These are phyloP conservation scores for Coelinius sp. DNA, from an alignment of 2,888 invertebrate genomes.

Conservation along the genomic window DNA sequence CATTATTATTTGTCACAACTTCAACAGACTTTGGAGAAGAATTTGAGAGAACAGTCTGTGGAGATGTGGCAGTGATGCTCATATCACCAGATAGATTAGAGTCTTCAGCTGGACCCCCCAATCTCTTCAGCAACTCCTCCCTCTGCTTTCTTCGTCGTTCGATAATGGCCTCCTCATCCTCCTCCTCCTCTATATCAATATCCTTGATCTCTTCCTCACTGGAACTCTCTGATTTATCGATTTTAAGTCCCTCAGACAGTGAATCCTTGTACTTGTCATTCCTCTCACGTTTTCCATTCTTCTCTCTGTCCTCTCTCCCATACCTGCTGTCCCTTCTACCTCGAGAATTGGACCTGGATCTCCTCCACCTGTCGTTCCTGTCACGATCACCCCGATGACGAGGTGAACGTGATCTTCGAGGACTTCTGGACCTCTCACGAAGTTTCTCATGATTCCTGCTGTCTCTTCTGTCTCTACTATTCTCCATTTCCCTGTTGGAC, in stretches of 20 bases:
- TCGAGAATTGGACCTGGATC: conserved; percentile 61
- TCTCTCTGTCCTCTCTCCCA: conserved; percentile 68
- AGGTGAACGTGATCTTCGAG: conserved; percentile 65
- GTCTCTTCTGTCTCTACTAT: conserved; percentile 64
- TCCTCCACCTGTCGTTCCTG: conserved; percentile 61
- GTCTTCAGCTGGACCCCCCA: conserved; percentile 75
- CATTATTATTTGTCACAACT: conserved; percentile 64
- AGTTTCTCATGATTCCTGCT: conserved; percentile 62
- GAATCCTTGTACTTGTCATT: conserved; percentile 80
- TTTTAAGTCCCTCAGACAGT: conserved; percentile 83
- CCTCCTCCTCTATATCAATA: conserved; percentile 86
- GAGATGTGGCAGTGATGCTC: conserved; percentile 49
- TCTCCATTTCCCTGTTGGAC: conserved; percentile 67
- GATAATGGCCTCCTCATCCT: conserved; percentile 94
- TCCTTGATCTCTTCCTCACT: conserved; percentile 80
- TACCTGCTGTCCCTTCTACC: conserved; percentile 63
- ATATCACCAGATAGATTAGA: conserved; percentile 69
- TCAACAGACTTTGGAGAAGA: conserved; percentile 60
- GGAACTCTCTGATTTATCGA: conserved; percentile 77
- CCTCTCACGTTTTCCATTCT: conserved; percentile 66
- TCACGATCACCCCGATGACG: conserved; percentile 59
- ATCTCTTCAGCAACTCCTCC: conserved; percentile 85
- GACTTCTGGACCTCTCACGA: conserved; percentile 62
- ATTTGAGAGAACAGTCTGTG: conserved; percentile 48
- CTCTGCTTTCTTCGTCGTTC: conserved; percentile 88